A percentile compares a stretch with the other conserved stretches of the same genome.
Evolutionary conservation across 2,113 vertebrate species (phyloP).

Genomic region (Coryphaenoides rupestris): DNA sequence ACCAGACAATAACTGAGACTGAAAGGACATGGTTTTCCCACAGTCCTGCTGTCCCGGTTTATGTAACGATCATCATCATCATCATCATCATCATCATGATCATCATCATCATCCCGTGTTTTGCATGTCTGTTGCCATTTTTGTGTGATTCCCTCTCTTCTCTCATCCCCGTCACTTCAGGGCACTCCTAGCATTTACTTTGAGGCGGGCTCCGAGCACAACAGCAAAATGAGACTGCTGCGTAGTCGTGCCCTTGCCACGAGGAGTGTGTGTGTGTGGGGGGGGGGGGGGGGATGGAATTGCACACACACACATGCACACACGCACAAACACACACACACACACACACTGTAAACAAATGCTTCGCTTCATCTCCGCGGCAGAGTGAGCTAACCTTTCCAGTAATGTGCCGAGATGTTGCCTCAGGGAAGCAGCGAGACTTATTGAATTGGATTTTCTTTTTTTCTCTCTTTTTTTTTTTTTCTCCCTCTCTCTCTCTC

Average conservation of each 20-base stretch:
- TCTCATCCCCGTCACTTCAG: conserved; percentile 41
- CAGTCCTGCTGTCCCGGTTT: conserved; percentile 2
- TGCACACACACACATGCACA: too few species aligned
- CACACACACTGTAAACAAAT: conserved; percentile 28
- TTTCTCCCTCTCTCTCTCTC: too few species aligned
- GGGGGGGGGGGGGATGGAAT: background rate
- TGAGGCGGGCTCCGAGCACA: conserved; percentile 25
- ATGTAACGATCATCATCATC: conserved; percentile 20
- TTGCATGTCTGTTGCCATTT: conserved; percentile 11
- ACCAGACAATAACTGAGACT: too few species aligned
- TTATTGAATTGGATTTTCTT: background rate
- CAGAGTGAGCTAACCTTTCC: conserved; percentile 17
- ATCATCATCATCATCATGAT: conserved; percentile 15
- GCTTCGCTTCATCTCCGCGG: conserved; percentile 16
- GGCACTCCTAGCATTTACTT: conserved; percentile 44
- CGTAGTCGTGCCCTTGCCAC: conserved; percentile 14
- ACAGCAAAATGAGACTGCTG: background rate
- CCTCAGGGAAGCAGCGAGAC: too few species aligned
- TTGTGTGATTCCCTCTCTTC: conserved; percentile 19
- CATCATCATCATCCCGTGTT: conserved; percentile 11
- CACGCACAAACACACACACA: too few species aligned
- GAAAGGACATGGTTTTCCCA: background rate
- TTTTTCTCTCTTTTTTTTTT: too few species aligned
- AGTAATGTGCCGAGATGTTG: conserved; percentile 6
- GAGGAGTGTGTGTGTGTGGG: too few species aligned